These are phyloP conservation scores for Wasmannia auropunctata DNA, from an alignment of 1,140 invertebrate species.

Conservation along the genomic window DNA sequence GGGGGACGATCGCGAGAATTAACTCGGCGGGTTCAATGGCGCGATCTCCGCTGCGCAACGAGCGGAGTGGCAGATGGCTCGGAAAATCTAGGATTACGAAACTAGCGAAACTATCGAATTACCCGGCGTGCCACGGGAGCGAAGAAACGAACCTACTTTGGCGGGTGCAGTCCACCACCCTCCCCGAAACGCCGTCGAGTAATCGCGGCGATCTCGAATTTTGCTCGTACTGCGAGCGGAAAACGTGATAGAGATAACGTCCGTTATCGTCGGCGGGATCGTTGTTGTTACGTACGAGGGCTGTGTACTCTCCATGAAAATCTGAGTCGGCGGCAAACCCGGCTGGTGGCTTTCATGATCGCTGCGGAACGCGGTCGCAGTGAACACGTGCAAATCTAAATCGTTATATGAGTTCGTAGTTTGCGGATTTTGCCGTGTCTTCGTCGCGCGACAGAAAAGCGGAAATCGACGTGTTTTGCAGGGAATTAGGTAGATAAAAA, in stretches of 20 bases:
- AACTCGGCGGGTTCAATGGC: constrained; percentile 51
- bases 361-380: neutral
- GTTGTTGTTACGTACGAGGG: constrained; percentile 46
- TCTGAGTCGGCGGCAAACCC: constrained; percentile 3
- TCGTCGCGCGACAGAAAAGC: neutral
- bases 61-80: constrained; percentile 69
- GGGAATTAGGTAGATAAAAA: no score
- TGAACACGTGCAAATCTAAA: constrained; percentile 10
- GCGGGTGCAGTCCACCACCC: neutral
- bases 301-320: constrained; percentile 37
- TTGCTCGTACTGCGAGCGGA: neutral
- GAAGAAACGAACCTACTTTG: constrained; percentile 55
- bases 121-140: constrained; percentile 30
- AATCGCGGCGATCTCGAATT: constrained; percentile 48
- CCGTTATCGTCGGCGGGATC: constrained; percentile 60
- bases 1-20: constrained; percentile 51
- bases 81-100: constrained; percentile 76
- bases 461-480: neutral
- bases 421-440: neutral
- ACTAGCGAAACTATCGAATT: constrained; percentile 75
- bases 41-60: constrained; percentile 16
- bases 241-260: constrained; percentile 58
- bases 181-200: neutral
- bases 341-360: constrained; percentile 8
- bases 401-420: constrained; percentile 21